These are phyloP conservation scores for Hephaestus fuliginosus DNA, from an alignment of 2,797 vertebrate species.

Conservation along the genomic window DNA sequence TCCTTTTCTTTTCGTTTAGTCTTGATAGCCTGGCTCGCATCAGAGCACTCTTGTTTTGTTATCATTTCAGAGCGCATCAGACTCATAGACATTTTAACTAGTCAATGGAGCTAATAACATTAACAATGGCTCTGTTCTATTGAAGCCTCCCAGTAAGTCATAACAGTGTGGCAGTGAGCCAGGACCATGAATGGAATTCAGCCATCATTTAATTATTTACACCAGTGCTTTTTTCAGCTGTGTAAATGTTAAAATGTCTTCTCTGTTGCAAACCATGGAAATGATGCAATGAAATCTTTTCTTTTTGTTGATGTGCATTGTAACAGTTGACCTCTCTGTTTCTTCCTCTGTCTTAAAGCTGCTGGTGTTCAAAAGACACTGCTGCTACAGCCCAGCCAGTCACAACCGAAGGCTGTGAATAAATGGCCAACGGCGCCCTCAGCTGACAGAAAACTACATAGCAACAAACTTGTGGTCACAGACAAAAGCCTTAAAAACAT, in stretches of 20 bases:
- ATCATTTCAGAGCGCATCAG: not conserved
- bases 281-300: not conserved
- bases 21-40: not conserved
- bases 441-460: constrained; percentile 49
- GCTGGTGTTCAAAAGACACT: constrained; percentile 18
- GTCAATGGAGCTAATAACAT: too few relatives aligned
- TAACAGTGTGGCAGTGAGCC: not conserved
- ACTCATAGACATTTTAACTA: not conserved
- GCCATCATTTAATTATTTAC: not conserved
- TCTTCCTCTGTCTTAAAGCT: constrained; percentile 16
- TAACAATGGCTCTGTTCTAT: not conserved
- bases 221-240: not conserved
- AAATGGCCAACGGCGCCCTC: constrained; percentile 50
- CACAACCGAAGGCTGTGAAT: not conserved
- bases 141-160: not conserved
- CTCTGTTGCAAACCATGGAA: not conserved
- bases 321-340: not conserved
- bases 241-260: not conserved
- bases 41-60: not conserved
- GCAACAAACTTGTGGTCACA: not conserved
- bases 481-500: not conserved
- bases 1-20: too few relatives aligned
- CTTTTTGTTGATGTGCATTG: not conserved
- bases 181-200: not conserved
- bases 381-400: not conserved